phyloP scores from a whole-genome alignment of 92 coral and sea anemone species.

The Metridium senile region DNA sequence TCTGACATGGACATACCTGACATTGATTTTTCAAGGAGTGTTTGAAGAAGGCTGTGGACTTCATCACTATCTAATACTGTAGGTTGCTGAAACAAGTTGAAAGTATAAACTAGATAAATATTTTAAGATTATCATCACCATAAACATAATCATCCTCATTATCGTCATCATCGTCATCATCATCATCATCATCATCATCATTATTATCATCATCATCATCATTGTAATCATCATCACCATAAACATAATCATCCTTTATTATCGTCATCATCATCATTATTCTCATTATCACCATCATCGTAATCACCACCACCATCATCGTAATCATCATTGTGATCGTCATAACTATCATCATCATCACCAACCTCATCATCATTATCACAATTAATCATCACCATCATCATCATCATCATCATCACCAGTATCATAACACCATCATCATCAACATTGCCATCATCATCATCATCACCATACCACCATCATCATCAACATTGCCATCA shows the following conservation, averaged over 20 bases:
- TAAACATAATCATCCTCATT: too few relatives aligned
- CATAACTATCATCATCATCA: too few relatives aligned
- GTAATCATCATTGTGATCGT: not conserved
- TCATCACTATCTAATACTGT: slow-evolving; percentile 52
- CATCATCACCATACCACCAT: not conserved
- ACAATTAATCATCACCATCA: too few relatives aligned
- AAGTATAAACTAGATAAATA: too few relatives aligned
- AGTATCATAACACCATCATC: not conserved
- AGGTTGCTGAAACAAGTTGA: slow-evolving; percentile 64
- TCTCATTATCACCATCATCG: not conserved
- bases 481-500: not conserved
- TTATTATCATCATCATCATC: not conserved
- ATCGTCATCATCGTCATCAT: not conserved
- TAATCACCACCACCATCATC: too few relatives aligned
- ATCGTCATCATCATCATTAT: too few relatives aligned
- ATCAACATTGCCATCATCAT: too few relatives aligned
- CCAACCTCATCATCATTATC: not conserved
- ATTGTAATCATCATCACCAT: too few relatives aligned
- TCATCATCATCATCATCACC: not conserved
- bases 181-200: not conserved
- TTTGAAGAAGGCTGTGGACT: slow-evolving; percentile 64
- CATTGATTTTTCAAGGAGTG: slow-evolving; percentile 68
- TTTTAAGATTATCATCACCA: too few relatives aligned
- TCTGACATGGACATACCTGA: too few relatives aligned
- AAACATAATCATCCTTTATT: too few relatives aligned